Base-by-base conservation (phyloP, 2,888 invertebrate species). In the Lithophane ornitopus region DNA sequence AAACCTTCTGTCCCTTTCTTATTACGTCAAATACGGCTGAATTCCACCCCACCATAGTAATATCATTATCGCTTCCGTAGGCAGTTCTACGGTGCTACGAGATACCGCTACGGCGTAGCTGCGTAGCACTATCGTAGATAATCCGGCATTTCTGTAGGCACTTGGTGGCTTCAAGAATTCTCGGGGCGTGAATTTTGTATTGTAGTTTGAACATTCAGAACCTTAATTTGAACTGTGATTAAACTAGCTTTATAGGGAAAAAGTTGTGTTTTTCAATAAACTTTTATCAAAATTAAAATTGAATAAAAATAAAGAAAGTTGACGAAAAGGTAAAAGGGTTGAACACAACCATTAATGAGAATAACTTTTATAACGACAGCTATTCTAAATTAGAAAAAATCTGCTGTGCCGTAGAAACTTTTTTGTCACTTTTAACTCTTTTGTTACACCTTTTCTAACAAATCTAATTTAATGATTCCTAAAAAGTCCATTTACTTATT, bases 81-180 rank as follows among this genome's bases (percentile, higher is more conserved):
- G 66, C 83, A 70, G 83, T 79, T 80, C 85, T 87, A 85, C 82
- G 87, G 68, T 59, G 80, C 87, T 87, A 88, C 86, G 86, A 71
- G 65, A 75, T 77, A 79, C 71, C 67, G 70, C 84, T 88, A 85
- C 88, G 88, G 41, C 86, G 87, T 87, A 88, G 84, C 74, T 22
- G 72, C 80, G 88, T 88, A 88, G 87, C 72, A 52, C 56, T 58
- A 74, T 74, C 78, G 68, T 82, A 77, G 85, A 79, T 87, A 73
- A 82, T 73, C 67, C 46, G 34, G 26, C 8, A 66, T 70, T 85
- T 85, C 82, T 77, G 70, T 68, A 70, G 63, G 62, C 73, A 58
- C 58, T 85, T 68, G 34, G 67, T 46, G 65, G 83, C 39, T 74
- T 78, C 63, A 66, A 82, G 49, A 82, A 82, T 69, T 74, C 70